Evolutionary conservation across 2,888 invertebrate species (phyloP).

Genomic region (Drosophila tripunctata): DNA sequence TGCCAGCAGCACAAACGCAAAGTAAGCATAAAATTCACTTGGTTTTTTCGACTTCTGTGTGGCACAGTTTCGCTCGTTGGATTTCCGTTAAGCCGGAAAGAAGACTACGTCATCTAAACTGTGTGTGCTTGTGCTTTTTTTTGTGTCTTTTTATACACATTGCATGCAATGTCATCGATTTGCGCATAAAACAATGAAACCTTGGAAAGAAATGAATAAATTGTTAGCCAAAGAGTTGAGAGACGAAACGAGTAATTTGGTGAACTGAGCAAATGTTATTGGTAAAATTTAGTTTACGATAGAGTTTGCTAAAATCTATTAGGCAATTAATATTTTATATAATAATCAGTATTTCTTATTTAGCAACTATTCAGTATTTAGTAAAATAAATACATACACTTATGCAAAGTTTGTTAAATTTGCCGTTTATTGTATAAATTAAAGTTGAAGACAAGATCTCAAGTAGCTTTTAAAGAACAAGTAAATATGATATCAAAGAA

Average conservation of each 20-base stretch:
- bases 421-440: too few species aligned
- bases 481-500: too few species aligned
- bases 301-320: background rate
- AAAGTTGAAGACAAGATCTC: too few species aligned
- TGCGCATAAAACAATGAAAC: constrained; percentile 25
- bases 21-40: constrained; percentile 48
- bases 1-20: constrained; percentile 17
- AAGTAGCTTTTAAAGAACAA: too few species aligned
- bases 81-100: constrained; percentile 19
- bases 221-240: background rate
- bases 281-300: background rate
- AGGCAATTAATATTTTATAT: too few species aligned
- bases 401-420: too few species aligned
- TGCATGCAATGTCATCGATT: constrained; percentile 30
- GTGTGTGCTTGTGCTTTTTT: background rate
- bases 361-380: too few species aligned
- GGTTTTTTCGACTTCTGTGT: constrained; percentile 25
- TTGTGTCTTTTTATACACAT: constrained; percentile 4
- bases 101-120: constrained; percentile 25
- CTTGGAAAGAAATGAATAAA: constrained; percentile 1
- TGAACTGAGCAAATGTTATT: background rate
- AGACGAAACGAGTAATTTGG: background rate
- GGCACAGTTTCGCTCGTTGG: constrained; percentile 11
- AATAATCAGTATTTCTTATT: too few species aligned
- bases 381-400: too few species aligned